Evolutionary conservation across 2,113 vertebrate genomes (phyloP).

Genomic region (Nycticryphes semicollaris): DNA sequence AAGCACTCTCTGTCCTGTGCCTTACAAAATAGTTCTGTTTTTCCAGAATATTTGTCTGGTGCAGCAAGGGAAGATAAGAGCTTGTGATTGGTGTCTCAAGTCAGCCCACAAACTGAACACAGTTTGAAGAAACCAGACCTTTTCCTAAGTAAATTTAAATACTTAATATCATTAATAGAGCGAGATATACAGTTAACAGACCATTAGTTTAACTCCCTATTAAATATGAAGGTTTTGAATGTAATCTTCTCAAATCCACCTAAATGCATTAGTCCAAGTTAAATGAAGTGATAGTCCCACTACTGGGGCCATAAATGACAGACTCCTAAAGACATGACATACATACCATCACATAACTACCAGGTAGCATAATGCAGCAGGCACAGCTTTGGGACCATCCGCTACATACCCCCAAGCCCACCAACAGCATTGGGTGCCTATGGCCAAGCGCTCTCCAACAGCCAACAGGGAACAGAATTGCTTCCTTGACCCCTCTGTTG

Average conservation of each 20-base stretch:
- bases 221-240: neutral
- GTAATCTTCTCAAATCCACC: neutral
- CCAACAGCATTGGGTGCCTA: fast-evolving
- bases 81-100: neutral
- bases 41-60: neutral
- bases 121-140: neutral
- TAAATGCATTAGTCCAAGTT: neutral
- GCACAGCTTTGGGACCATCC: neutral
- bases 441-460: too few relatives aligned
- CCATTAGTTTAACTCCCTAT: neutral
- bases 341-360: fast-evolving
- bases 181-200: neutral
- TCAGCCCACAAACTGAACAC: neutral
- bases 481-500: fast-evolving
- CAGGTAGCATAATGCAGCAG: fast-evolving
- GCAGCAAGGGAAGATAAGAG: neutral
- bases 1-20: neutral
- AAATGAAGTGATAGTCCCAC: fast-evolving
- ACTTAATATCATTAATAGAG: neutral
- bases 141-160: neutral
- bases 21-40: neutral
- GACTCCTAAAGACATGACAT: neutral
- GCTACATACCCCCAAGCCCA: neutral
- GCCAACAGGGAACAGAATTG: fast-evolving
- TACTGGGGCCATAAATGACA: neutral